Evolutionary conservation across 2,888 invertebrate species (phyloP).

Genomic region (Perithous albicinctus): DNA sequence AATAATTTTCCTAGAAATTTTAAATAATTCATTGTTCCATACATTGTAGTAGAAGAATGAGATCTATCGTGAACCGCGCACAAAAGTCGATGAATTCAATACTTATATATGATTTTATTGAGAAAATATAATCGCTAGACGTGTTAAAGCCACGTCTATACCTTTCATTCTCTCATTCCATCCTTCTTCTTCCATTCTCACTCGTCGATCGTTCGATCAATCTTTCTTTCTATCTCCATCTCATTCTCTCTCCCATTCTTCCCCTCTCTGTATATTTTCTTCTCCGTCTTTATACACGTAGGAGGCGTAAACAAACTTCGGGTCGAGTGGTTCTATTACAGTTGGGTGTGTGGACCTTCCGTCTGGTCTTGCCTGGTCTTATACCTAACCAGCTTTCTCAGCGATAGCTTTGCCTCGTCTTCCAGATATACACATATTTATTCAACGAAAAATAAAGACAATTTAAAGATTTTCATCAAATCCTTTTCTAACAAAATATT

Average conservation of each 20-base stretch:
- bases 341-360: conserved; percentile 36
- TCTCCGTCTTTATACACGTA: conserved; percentile 13
- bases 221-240: conserved; percentile 16
- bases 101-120: neutral
- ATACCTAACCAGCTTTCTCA: neutral
- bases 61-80: neutral
- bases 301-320: conserved; percentile 66
- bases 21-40: neutral
- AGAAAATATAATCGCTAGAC: conserved; percentile 19
- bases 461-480: neutral
- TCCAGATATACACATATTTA: neutral
- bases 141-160: conserved; percentile 1
- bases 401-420: neutral
- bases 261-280: neutral
- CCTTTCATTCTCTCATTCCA: conserved; percentile 4
- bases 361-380: conserved; percentile 41
- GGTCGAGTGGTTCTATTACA: conserved; percentile 52
- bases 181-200: conserved; percentile 13
- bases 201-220: conserved; percentile 25
- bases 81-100: conserved; percentile 11
- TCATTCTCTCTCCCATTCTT: neutral
- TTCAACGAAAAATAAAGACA: neutral
- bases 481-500: neutral
- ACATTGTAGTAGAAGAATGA: neutral
- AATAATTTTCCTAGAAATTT: no score